Evolutionary conservation across 2,797 vertebrate genomes (phyloP), one percentile per base, ranked within the genome.

Genomic region (Enteromius mattozi): DNA sequence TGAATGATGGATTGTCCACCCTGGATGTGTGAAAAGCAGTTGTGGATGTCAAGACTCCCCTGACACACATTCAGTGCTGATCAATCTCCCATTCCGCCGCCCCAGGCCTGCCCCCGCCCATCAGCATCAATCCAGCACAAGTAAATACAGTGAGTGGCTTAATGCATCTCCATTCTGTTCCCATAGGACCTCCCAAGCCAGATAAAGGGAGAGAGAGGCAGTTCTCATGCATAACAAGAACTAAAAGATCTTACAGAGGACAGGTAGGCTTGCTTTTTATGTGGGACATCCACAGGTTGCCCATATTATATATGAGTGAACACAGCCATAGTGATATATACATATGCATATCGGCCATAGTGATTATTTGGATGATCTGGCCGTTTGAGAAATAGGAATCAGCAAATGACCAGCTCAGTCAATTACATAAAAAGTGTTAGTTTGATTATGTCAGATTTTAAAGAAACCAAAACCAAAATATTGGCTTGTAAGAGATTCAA

Each of bases 101-200:
- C 87, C 45, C 24, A 4, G 33, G 42, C 80, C 89, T 91, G 92
- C 92, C 91, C 89, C 90, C 89, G 80, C 90, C 87, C 90, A 93
- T 92, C 93, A 92, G 88, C 92, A 91, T 94, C 93, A 92, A 88
- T 92, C 91, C 89, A 83, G 80, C 88, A 89, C 90, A 85, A 90
- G 92, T 93, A 93, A 93, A 92, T 93, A 93, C 92, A 92, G 91
- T 87, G 90, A 92, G 92, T 91, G 92, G 91, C 92, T 93, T 93
- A 93, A 94, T 92, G 93, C 89, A 91, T 93, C 92, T 92, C 84
- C 72, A 86, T 74, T 81, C 10, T 17, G 24, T 84, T 93, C 92
- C 90, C 92, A 42, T 27, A 90, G 90, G 92, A 91, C 82, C 21
- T 87, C 75, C 47, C 71, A 78, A 68, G 86, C 90, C 88, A 87